Base-by-base conservation (phyloP, 2,113 vertebrate genomes). In the Ptyas mucosa region DNA sequence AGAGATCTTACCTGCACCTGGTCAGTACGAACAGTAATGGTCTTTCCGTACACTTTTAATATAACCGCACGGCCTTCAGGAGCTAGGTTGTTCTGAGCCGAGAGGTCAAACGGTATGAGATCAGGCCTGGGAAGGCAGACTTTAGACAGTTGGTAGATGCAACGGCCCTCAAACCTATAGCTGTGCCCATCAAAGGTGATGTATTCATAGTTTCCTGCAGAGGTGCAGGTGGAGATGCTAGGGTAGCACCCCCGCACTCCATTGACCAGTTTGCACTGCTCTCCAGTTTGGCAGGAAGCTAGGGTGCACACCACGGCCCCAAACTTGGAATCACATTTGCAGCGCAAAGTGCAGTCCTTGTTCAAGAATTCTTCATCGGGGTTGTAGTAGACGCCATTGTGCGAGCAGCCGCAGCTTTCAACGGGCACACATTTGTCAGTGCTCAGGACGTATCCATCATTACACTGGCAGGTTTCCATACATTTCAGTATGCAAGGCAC, bases 381-480 rank as follows among this genome's bases (percentile, higher is more conserved):
- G 7, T 87, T 51, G 43, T 87, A 87, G 43, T 86, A 39, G 11
- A 86, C 0, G 1, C 54, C 54, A 6, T 91, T 91, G 26, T 86
- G n/a, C 1, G 20, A 21, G 81, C 90, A 91, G 39, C 90, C 75
- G n/a, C 90, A 91, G 75, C 75, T 91, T 14, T 85, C 90, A 2
- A 57, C 20, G 23, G 90, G 81, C 53, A 91, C 75, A 49, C 90
- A 91, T 26, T 46, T 86, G 53, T 86, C 53, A 5, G 10, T 26
- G 4, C 52, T 86, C 23, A 57, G 75, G 69, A 91, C 5, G 3
- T 91, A 91, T 34, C 90, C 90, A 0, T 85, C 23, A 2, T 91
- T 54, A 14, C 90, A 91, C 51, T 91, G 90, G 90, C 90, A 91
- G 75, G 90, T 46, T 46, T 91, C 90, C 52, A 55, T 9, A 11